Conservation (phyloP, 2,113 vertebrate genomes). For the Jacana jacana region DNA sequence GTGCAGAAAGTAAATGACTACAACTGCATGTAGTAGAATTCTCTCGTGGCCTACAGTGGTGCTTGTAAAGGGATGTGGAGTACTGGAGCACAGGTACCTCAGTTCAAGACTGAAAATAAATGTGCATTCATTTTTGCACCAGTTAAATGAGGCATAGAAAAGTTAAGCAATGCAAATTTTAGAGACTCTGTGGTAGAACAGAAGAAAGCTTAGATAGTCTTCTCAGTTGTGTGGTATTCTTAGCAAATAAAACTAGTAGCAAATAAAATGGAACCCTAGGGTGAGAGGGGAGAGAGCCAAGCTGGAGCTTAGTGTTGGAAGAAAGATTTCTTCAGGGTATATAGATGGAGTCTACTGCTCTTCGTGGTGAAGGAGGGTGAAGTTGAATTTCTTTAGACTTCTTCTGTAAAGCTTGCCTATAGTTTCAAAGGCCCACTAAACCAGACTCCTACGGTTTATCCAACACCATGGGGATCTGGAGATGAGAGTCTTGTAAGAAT, state of each 20-base stretch:
- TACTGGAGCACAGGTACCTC: background rate
- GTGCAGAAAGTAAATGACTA: background rate
- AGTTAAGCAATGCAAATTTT: background rate
- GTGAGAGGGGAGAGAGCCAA: background rate
- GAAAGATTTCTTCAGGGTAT: background rate
- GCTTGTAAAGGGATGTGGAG: background rate
- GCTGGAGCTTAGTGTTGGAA: background rate
- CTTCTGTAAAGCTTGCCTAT: background rate
- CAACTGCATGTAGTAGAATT: background rate
- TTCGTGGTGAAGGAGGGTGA: background rate
- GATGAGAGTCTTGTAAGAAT: background rate
- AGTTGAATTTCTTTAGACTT: background rate
- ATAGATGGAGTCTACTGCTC: background rate
- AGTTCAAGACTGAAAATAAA: background rate
- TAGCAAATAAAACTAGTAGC: too few relatives aligned
- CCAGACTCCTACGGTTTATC: background rate
- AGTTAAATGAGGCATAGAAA: background rate
- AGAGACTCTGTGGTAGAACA: background rate
- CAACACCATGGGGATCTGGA: background rate
- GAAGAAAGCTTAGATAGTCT: background rate
- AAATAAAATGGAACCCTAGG: background rate
- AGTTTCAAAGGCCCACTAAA: background rate
- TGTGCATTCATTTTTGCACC: background rate
- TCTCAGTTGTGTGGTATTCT: background rate
- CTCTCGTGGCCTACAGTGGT: background rate